These are phyloP conservation scores for Tyto alba DNA, from an alignment of 2,113 vertebrate species.

Conservation along the genomic window DNA sequence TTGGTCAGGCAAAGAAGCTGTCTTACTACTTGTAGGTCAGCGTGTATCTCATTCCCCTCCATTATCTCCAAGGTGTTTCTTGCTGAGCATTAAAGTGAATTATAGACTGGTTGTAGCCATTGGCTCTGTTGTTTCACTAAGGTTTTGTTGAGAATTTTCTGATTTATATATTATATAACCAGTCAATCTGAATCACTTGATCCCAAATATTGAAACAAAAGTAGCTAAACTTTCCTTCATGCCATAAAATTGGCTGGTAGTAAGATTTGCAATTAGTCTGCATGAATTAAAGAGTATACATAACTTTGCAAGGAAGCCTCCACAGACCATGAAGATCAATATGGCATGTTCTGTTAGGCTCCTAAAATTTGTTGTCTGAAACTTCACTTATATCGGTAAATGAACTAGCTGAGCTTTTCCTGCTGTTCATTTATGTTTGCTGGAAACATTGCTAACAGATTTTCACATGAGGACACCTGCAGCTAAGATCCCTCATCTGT, in stretches of 20 bases:
- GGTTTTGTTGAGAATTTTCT: not conserved
- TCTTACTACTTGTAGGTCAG: not conserved
- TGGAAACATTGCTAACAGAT: not conserved
- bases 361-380: not conserved
- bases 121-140: not conserved
- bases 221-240: not conserved
- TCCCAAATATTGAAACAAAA: not conserved
- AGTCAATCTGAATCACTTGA: not conserved
- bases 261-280: not conserved
- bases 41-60: not conserved
- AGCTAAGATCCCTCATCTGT: not conserved
- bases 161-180: not conserved
- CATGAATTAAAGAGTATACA: not conserved
- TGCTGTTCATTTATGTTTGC: not conserved
- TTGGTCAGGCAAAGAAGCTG: not conserved
- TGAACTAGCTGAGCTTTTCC: not conserved
- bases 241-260: not conserved
- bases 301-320: not conserved
- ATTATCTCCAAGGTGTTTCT: not conserved
- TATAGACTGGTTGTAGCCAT: not conserved
- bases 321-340: not conserved
- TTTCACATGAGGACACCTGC: not conserved
- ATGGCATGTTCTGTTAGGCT: not conserved
- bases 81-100: not conserved
- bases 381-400: not conserved